A percentile compares a stretch with the other conserved stretches of the same genome.
phyloP scores from a whole-genome alignment of 1,140 invertebrate genomes.

The Eumeta japonica region DNA sequence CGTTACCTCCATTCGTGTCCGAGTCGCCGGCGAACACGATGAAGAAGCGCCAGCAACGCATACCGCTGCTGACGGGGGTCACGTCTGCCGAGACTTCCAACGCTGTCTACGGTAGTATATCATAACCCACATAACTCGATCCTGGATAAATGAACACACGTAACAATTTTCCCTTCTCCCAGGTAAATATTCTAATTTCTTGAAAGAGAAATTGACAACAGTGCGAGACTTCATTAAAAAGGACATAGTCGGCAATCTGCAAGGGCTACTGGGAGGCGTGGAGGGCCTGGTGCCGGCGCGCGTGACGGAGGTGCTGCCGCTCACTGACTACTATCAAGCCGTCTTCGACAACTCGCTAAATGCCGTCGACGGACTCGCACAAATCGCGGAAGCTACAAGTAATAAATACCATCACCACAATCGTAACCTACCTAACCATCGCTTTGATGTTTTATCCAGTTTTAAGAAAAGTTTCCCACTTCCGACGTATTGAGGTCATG shows the following conservation, averaged over 20 bases:
- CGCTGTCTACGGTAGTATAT: constrained; percentile 61
- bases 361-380: constrained; percentile 38
- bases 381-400: constrained; percentile 56
- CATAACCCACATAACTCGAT: too few relatives aligned
- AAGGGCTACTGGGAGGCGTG: constrained; percentile 23
- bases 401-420: too few relatives aligned
- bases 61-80: constrained; percentile 70
- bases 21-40: constrained; percentile 61
- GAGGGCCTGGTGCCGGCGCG: constrained; percentile 22
- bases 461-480: not conserved
- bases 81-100: constrained; percentile 67
- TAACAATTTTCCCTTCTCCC: too few relatives aligned
- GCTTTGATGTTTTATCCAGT: not conserved
- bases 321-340: constrained; percentile 33
- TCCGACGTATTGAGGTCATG: too few relatives aligned
- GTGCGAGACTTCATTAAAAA: constrained; percentile 61
- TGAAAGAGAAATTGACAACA: constrained; percentile 44
- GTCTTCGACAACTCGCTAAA: constrained; percentile 33
- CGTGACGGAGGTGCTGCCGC: constrained; percentile 19
- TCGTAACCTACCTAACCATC: constrained; percentile 4
- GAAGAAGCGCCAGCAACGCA: constrained; percentile 48
- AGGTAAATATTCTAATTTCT: constrained; percentile 54
- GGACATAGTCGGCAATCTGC: constrained; percentile 45
- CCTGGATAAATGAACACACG: too few relatives aligned
- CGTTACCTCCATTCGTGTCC: constrained; percentile 60